Percentiles rank a stretch among this genome's conserved stretches.
These are phyloP conservation scores for Tanytarsus gracilentus DNA, from an alignment of 2,888 invertebrate species.

Conservation along the genomic window DNA sequence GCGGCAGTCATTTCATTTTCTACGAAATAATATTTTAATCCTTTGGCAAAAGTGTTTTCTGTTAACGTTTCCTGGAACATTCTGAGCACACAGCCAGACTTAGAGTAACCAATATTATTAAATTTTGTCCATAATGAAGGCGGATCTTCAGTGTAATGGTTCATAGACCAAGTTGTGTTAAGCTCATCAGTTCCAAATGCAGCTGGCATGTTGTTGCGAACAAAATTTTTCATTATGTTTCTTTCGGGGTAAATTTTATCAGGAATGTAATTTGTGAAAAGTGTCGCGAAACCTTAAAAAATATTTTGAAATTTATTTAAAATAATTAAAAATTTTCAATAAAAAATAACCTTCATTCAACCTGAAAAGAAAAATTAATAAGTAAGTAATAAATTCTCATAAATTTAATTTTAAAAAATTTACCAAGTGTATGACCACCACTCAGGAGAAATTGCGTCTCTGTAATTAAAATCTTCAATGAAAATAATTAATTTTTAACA, in stretches of 20 bases:
- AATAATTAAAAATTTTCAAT: too few relatives aligned
- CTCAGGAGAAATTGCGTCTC: neutral
- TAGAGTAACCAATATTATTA: neutral
- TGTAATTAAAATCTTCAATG: too few relatives aligned
- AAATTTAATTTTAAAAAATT: too few relatives aligned
- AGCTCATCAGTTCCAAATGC: neutral
- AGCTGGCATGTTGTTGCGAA: neutral
- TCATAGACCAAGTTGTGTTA: neutral
- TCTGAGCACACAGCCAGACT: conserved; percentile 2
- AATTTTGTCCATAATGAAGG: neutral
- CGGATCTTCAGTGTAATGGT: neutral
- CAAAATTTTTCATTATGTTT: neutral
- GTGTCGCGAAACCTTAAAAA: neutral
- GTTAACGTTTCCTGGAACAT: conserved; percentile 1
- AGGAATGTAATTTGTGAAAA: neutral
- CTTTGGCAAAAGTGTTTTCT: neutral
- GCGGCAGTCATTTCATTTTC: neutral
- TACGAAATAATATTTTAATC: neutral
- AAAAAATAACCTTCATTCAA: too few relatives aligned
- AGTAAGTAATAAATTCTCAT: too few relatives aligned
- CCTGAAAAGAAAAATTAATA: too few relatives aligned
- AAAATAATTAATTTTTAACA: too few relatives aligned
- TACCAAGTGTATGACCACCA: neutral
- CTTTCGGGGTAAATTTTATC: neutral
- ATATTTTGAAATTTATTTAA: too few relatives aligned